Conservation (phyloP, 2,888 invertebrate species). For the Portevinia maculata region DNA sequence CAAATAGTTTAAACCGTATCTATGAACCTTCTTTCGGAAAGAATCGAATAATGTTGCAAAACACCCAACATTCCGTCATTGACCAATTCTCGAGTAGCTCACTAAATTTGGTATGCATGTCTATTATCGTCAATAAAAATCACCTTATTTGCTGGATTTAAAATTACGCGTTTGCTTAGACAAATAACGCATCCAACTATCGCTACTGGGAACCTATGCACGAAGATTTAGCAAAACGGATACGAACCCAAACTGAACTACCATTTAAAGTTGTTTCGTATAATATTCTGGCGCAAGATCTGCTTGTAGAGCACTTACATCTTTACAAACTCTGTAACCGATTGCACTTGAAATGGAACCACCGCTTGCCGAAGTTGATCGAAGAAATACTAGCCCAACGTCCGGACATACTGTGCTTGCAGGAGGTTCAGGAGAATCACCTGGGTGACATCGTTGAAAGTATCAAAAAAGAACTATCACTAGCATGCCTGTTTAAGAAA, state of each 20-base stretch:
- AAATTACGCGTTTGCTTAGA: not conserved
- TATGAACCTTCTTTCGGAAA: too few relatives aligned
- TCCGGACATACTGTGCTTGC: conserved; percentile 85
- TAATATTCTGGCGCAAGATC: conserved; percentile 93
- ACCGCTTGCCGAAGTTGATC: conserved; percentile 84
- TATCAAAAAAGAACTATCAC: conserved; percentile 84
- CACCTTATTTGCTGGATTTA: too few relatives aligned
- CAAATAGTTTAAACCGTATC: not conserved
- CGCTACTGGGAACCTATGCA: conserved; percentile 23
- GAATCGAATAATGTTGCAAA: conserved; percentile 2
- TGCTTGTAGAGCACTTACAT: conserved; percentile 88
- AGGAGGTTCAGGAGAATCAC: conserved; percentile 95
- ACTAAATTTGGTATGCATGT: not conserved
- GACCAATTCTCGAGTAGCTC: not conserved
- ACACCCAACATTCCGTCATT: not conserved
- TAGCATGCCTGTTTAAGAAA: conserved; percentile 90
- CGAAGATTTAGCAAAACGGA: not conserved
- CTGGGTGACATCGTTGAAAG: conserved; percentile 81
- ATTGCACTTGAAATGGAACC: conserved; percentile 87
- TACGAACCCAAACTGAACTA: not conserved
- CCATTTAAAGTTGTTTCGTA: conserved; percentile 90
- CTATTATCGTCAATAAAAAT: not conserved
- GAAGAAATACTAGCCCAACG: conserved; percentile 83
- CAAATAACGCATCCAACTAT: not conserved
- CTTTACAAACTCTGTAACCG: conserved; percentile 87